Percentiles rank a stretch among this genome's conserved stretches.
phyloP scores from a whole-genome alignment of 2,113 vertebrate species.

The Eretmochelys imbricata region DNA sequence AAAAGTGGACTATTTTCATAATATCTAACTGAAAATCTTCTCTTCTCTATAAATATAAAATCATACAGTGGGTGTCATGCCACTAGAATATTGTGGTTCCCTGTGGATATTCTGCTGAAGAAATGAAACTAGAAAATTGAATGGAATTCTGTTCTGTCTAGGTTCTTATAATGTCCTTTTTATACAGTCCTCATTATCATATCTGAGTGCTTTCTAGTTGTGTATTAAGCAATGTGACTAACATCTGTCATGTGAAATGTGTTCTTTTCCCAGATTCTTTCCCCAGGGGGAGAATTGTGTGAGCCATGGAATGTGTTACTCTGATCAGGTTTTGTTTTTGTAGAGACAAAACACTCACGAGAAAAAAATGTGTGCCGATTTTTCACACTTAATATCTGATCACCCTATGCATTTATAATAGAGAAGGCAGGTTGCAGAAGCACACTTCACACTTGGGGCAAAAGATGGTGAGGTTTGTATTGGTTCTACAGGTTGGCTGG shows the following conservation, averaged over 20 bases:
- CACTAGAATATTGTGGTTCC: not conserved
- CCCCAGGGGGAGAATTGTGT: not conserved
- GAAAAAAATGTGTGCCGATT: not conserved
- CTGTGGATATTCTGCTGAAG: not conserved
- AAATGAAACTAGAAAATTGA: fast-evolving
- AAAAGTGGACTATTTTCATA: not conserved
- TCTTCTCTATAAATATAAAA: not conserved
- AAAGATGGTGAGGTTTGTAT: not conserved
- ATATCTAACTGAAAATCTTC: not conserved
- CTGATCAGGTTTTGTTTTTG: not conserved
- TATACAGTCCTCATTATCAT: not conserved
- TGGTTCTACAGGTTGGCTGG: not conserved
- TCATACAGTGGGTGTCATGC: not conserved
- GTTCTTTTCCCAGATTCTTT: not conserved
- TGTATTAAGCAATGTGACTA: not conserved
- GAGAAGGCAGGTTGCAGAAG: not conserved
- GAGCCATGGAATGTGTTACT: not conserved
- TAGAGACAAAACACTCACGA: not conserved
- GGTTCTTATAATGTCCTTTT: not conserved
- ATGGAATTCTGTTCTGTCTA: not conserved
- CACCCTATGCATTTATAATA: not conserved
- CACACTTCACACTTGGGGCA: not conserved
- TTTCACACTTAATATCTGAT: not conserved
- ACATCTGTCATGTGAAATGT: not conserved
- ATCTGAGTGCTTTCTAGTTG: not conserved